phyloP scores from a whole-genome alignment of 2,797 vertebrate genomes.

The Myoxocephalus aenaeus region DNA sequence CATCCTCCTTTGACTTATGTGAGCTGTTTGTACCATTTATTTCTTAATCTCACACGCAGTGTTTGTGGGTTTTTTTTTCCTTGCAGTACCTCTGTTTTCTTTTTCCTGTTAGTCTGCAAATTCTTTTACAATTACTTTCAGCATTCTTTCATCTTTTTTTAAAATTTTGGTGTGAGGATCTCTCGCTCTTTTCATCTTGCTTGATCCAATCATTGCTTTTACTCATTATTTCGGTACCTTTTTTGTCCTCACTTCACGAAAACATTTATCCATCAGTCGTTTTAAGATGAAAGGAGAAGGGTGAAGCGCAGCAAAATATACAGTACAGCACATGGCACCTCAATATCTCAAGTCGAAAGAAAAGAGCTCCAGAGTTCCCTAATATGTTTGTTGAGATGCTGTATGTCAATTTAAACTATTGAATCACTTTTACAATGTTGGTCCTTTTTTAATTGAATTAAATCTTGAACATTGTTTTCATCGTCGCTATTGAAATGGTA shows the following conservation, averaged over 20 bases:
- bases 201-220: slow-evolving; percentile 36
- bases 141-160: slow-evolving; percentile 46
- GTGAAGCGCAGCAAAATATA: slow-evolving; percentile 40
- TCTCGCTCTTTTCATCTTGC: slow-evolving; percentile 44
- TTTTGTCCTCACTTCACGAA: slow-evolving; percentile 14
- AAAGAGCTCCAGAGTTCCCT: slow-evolving; percentile 16
- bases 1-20: slow-evolving; percentile 20
- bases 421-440: not conserved
- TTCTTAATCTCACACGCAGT: slow-evolving; percentile 35
- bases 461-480: not conserved
- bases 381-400: not conserved
- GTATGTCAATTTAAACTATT: not conserved
- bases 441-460: not conserved
- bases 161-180: slow-evolving; percentile 26
- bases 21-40: slow-evolving; percentile 49
- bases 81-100: not conserved
- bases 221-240: not conserved
- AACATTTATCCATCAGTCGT: slow-evolving; percentile 62
- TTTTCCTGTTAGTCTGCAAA: slow-evolving; percentile 36
- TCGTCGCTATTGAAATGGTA: not conserved
- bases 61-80: slow-evolving; percentile 4
- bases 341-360: slow-evolving; percentile 36
- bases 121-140: slow-evolving; percentile 32
- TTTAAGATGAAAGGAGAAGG: slow-evolving; percentile 57
- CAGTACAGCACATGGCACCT: not conserved